Evolutionary conservation across 2,888 invertebrate genomes (phyloP).

Genomic region (Resseliella maxima): DNA sequence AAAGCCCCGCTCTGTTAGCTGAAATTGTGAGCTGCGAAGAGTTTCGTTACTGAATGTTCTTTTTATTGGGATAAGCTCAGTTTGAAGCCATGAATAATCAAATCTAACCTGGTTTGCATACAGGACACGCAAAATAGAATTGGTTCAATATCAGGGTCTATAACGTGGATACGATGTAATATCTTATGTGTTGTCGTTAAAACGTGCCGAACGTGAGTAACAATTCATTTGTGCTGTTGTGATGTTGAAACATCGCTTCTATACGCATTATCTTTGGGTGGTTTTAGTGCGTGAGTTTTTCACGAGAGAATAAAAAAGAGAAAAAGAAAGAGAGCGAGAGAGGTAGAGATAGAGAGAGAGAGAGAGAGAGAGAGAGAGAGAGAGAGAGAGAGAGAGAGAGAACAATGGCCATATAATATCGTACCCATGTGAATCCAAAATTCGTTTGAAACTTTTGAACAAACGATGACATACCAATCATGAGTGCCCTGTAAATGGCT

Average conservation of each 20-base stretch:
- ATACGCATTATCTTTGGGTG: constrained; percentile 39
- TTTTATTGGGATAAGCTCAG: not conserved
- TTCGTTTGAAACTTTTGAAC: constrained; percentile 19
- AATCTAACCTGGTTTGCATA: constrained; percentile 30
- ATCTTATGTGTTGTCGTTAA: constrained; percentile 1
- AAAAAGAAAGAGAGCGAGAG: too few relatives aligned
- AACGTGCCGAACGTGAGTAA: constrained; percentile 42
- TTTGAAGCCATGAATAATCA: constrained; percentile 7
- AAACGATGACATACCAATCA: constrained; percentile 22
- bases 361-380: not conserved
- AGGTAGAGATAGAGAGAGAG: too few relatives aligned
- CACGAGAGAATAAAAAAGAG: not conserved
- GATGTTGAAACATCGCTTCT: not conserved
- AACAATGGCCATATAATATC: not conserved
- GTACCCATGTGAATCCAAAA: not conserved
- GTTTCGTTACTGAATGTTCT: not conserved
- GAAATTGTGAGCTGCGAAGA: not conserved
- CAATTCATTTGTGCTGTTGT: not conserved
- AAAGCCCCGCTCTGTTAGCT: not conserved
- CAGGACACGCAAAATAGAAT: constrained; percentile 19
- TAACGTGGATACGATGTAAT: constrained; percentile 26
- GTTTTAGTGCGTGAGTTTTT: constrained; percentile 32
- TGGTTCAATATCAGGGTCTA: not conserved
- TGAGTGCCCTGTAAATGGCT: not conserved
- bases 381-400: not conserved